phyloP scores from a whole-genome alignment of 2,888 invertebrate genomes.

The Unio pictorum region DNA sequence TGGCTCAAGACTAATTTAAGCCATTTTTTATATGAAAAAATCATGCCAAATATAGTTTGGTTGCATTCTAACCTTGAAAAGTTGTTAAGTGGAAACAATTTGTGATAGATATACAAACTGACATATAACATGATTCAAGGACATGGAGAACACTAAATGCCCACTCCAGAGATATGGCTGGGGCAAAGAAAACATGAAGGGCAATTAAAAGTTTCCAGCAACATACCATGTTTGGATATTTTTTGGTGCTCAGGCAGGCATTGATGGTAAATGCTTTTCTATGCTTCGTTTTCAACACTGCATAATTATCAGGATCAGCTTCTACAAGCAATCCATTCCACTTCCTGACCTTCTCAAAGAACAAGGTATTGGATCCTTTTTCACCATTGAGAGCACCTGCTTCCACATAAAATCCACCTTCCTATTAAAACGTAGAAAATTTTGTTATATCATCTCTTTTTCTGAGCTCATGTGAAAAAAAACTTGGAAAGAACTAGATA shows the following conservation, averaged over 20 bases:
- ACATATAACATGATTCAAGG: too few species aligned
- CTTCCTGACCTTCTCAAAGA: slow-evolving; percentile 80
- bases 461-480: not conserved
- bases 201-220: too few species aligned
- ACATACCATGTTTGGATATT: slow-evolving; percentile 36
- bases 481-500: not conserved
- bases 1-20: too few species aligned
- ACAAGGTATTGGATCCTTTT: slow-evolving; percentile 79
- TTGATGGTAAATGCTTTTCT: slow-evolving; percentile 78
- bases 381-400: slow-evolving; percentile 78
- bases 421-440: slow-evolving; percentile 20
- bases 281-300: slow-evolving; percentile 78
- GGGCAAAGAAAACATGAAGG: too few species aligned
- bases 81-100: too few species aligned
- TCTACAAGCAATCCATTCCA: slow-evolving; percentile 86
- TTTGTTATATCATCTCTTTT: not conserved
- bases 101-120: too few species aligned
- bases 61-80: too few species aligned
- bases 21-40: too few species aligned
- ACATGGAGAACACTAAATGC: too few species aligned
- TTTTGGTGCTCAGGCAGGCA: slow-evolving; percentile 82
- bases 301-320: slow-evolving; percentile 84
- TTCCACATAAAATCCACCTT: slow-evolving; percentile 83
- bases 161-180: too few species aligned
- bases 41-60: too few species aligned